Conservation (phyloP, 2,888 invertebrate genomes). For the Chymomyza fuscimana region DNA sequence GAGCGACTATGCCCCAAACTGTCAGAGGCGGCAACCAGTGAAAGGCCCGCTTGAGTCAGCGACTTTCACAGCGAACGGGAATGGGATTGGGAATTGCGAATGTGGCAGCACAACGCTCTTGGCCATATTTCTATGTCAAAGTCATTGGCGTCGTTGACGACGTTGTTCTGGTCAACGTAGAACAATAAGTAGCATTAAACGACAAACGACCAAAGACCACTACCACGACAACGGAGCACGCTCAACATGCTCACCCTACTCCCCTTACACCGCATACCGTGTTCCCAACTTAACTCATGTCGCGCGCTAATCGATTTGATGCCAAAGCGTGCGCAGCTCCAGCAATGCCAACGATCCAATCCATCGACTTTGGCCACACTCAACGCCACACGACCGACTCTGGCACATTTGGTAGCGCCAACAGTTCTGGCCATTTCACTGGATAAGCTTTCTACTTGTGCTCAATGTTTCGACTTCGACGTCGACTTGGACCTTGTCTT, state of each 20-base stretch:
- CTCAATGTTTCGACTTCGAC: background rate
- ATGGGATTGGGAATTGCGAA: background rate
- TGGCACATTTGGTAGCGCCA: slow-evolving; percentile 40
- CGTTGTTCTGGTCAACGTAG: slow-evolving; percentile 26
- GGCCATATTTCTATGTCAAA: slow-evolving; percentile 61
- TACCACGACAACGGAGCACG: slow-evolving; percentile 14
- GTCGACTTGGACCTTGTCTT: slow-evolving; percentile 13
- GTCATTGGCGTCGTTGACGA: slow-evolving; percentile 47
- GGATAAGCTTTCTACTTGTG: background rate
- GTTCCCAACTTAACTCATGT: slow-evolving; percentile 39
- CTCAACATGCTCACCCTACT: slow-evolving; percentile 20
- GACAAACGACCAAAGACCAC: slow-evolving; percentile 32
- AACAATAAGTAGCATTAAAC: slow-evolving; percentile 55
- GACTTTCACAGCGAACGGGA: slow-evolving; percentile 30
- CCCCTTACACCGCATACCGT: background rate
- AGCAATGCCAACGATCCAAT: slow-evolving; percentile 10
- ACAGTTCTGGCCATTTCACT: slow-evolving; percentile 16
- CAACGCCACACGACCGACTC: slow-evolving; percentile 5
- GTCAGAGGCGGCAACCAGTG: slow-evolving; percentile 37
- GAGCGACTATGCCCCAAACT: background rate
- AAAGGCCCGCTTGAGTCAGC: slow-evolving; percentile 41
- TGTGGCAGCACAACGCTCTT: background rate
- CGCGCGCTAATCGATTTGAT: slow-evolving; percentile 62
- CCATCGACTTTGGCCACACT: slow-evolving; percentile 14
- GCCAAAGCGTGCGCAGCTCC: slow-evolving; percentile 54